Percentiles rank a stretch among this genome's conserved stretches.
Conservation (phyloP, 1,140 invertebrate genomes). For the Saxidomus purpurata region DNA sequence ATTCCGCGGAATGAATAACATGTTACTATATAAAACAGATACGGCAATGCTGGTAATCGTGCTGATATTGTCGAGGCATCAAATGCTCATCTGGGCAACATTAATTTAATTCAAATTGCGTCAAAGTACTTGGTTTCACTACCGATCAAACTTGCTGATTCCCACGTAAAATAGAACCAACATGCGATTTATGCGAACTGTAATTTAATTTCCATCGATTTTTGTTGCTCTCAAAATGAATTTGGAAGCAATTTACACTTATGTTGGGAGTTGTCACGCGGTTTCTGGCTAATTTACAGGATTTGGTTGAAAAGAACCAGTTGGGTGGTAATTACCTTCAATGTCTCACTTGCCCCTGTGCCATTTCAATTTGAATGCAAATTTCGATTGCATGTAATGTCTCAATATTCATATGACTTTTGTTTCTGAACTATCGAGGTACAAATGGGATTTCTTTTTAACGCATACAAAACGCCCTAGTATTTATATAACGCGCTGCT, state of each 20-base stretch:
- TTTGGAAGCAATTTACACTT: conserved; percentile 21
- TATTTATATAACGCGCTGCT: too few species aligned
- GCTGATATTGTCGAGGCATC: not conserved
- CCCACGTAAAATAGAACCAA: not conserved
- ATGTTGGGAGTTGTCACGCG: not conserved
- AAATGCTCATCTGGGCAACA: not conserved
- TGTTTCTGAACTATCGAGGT: too few species aligned
- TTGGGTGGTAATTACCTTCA: not conserved
- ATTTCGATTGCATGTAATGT: not conserved
- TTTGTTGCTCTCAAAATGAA: not conserved
- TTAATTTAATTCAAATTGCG: conserved; percentile 26
- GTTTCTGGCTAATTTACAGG: not conserved
- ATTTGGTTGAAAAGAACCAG: not conserved
- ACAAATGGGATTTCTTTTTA: too few species aligned
- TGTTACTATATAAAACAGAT: too few species aligned
- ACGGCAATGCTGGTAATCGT: too few species aligned
- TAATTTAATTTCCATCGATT: conserved; percentile 29
- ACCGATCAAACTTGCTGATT: conserved; percentile 15
- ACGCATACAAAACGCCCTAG: too few species aligned
- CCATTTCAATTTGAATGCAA: conserved; percentile 6
- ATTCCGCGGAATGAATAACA: too few species aligned
- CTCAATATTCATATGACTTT: not conserved
- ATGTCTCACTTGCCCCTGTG: not conserved
- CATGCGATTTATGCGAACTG: conserved; percentile 11
- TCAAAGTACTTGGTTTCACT: not conserved